These are phyloP conservation scores for Takifugu ocellatus DNA, from an alignment of 2,797 vertebrate species.

Conservation along the genomic window DNA sequence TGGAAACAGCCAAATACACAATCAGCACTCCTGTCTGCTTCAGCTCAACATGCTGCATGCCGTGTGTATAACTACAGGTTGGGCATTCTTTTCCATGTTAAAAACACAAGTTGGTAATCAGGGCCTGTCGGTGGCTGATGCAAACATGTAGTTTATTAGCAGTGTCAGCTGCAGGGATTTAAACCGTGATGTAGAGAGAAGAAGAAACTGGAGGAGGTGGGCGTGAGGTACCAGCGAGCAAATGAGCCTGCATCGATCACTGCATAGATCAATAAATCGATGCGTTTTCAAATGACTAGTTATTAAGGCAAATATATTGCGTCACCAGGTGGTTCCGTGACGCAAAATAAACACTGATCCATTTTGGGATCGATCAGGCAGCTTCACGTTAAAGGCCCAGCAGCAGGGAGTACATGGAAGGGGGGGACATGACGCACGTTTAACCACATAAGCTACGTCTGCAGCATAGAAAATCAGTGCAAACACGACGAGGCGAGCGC, in stretches of 20 bases:
- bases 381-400: constrained; percentile 8
- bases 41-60: constrained; percentile 36
- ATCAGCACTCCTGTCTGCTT: constrained; percentile 50
- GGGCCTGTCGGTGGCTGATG: not conserved
- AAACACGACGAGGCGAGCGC: constrained; percentile 8
- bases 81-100: not conserved
- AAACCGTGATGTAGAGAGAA: not conserved
- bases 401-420: constrained; percentile 6
- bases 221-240: not conserved
- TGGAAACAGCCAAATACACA: constrained; percentile 75
- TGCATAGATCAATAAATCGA: not conserved
- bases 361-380: not conserved
- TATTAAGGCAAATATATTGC: not conserved
- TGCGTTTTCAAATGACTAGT: too few species aligned
- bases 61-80: constrained; percentile 22
- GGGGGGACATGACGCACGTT: constrained; percentile 44
- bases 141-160: not conserved
- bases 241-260: not conserved
- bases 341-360: not conserved
- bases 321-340: constrained; percentile 26
- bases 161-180: not conserved
- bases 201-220: not conserved
- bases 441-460: constrained; percentile 35
- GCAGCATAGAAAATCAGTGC: constrained; percentile 31
- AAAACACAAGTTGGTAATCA: not conserved